phyloP scores from a whole-genome alignment of 2,113 vertebrate genomes.

The Lagopus muta region DNA sequence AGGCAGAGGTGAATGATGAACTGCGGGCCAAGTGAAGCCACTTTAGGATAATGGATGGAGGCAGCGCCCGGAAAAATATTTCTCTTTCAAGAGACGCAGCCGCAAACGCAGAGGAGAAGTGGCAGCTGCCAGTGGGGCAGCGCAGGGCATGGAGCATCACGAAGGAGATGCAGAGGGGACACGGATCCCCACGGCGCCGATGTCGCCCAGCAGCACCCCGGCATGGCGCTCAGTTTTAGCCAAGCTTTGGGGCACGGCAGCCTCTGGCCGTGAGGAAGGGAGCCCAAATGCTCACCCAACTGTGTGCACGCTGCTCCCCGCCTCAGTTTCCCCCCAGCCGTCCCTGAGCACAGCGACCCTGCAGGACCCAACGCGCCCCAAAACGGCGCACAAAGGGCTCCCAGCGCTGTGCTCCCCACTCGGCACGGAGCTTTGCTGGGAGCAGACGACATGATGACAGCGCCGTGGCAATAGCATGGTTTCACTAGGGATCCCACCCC shows the following conservation, averaged over 20 bases:
- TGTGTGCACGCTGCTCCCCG: rapidly evolving
- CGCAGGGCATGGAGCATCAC: not conserved
- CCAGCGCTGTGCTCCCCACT: not conserved
- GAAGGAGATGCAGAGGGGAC: not conserved
- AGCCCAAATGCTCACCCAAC: not conserved
- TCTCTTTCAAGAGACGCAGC: not conserved
- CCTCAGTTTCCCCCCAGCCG: conserved; percentile 19
- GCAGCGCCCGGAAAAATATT: conserved; percentile 33
- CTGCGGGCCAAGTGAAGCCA: conserved; percentile 46
- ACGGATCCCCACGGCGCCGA: not conserved
- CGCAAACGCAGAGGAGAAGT: rapidly evolving
- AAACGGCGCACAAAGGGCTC: not conserved
- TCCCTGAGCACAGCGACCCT: no score
- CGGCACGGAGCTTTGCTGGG: not conserved
- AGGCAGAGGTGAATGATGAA: conserved; percentile 64
- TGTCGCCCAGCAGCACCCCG: not conserved
- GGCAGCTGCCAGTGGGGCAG: not conserved
- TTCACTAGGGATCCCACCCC: not conserved
- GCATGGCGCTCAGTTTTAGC: rapidly evolving
- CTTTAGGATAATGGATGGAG: conserved; percentile 56
- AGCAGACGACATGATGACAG: conserved; percentile 44
- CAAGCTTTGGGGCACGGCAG: not conserved
- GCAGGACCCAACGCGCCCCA: not conserved
- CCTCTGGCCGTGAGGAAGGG: rapidly evolving
- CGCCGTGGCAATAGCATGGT: not conserved